Base-by-base conservation (phyloP, 1,140 invertebrate species). In the Charaxes varanes region DNA sequence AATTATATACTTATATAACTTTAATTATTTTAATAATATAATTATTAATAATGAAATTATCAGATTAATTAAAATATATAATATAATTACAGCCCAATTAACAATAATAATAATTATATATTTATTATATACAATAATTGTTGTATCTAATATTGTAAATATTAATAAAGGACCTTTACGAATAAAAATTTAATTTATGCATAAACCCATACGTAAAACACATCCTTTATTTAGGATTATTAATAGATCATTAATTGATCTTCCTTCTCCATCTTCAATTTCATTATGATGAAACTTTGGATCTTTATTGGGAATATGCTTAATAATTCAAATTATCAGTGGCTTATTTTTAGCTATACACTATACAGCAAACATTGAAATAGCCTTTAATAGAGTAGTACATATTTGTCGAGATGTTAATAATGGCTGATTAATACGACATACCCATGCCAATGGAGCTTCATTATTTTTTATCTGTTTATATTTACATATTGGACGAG, bases 321-420 rank as follows among this genome's bases (percentile, higher is more conserved):
- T 89, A 86, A 65, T 84, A 48, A 85, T 85, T 64, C 87, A 88
- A 87, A 87, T 89, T 84, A 48, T 88, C 41, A 85, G 84, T 23
- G 86, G 87, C 38, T 40, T 88, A 58, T 88, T 89, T 69, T 71
- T 89, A 83, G 78, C 87, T 2, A 87, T 88, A 84, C 85, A 89
- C 69, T 89, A 88, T 77, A 77, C 70, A 22, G 62, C 84, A 13
- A 77, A 87, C 74, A 69, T 87, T 45, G 63, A 82, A 43, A 52
- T 85, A 67, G 86, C 88, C 7, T 90, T 89, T 79, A 65, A 82
- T 53, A 88, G 85, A 68, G 74, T 89, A 35, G 84, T 67, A 59
- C 79, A 57, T 49, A 64, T 63, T 53, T 58, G 54, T 23, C 85
- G 85, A 64, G 73, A 87, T 70, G 83, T 87, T 33, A 86, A 86